These are phyloP conservation scores for Nymphalis polychloros DNA, from an alignment of 2,888 invertebrate genomes.

Conservation along the genomic window DNA sequence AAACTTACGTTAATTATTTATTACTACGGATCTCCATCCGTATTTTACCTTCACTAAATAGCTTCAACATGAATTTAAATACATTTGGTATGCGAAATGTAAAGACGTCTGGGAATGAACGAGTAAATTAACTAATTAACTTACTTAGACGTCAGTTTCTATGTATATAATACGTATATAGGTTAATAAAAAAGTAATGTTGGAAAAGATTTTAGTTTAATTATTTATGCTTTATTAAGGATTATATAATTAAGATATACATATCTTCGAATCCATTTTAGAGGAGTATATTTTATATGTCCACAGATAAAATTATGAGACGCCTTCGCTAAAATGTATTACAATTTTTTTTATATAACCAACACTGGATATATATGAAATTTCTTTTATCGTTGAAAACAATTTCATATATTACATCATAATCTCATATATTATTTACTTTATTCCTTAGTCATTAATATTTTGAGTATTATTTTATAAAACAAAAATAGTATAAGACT, in stretches of 20 bases:
- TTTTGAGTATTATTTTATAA: conserved; percentile 52
- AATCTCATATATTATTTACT: conserved; percentile 57
- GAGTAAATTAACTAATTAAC: conserved; percentile 6
- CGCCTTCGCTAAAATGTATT: conserved; percentile 58
- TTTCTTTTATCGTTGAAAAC: too few species aligned
- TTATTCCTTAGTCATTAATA: conserved; percentile 59
- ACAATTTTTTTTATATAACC: conserved; percentile 49
- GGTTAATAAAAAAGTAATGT: neutral
- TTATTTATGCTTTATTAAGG: too few species aligned
- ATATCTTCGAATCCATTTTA: neutral
- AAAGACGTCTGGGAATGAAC: conserved; percentile 1
- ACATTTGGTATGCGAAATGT: neutral
- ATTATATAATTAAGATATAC: too few species aligned
- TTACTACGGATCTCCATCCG: neutral
- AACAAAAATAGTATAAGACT: too few species aligned
- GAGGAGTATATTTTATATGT: neutral
- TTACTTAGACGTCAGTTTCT: neutral
- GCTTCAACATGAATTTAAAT: neutral
- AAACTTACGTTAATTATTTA: neutral
- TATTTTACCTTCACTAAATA: neutral
- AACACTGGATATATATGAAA: conserved; percentile 53
- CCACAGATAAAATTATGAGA: conserved; percentile 54
- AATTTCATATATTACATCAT: conserved; percentile 61
- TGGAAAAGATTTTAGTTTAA: too few species aligned
- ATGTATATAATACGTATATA: neutral